Percentiles rank a stretch among this genome's conserved stretches.
Evolutionary conservation across 2,888 invertebrate genomes (phyloP).

Genomic region (Pyrochroa serraticornis): DNA sequence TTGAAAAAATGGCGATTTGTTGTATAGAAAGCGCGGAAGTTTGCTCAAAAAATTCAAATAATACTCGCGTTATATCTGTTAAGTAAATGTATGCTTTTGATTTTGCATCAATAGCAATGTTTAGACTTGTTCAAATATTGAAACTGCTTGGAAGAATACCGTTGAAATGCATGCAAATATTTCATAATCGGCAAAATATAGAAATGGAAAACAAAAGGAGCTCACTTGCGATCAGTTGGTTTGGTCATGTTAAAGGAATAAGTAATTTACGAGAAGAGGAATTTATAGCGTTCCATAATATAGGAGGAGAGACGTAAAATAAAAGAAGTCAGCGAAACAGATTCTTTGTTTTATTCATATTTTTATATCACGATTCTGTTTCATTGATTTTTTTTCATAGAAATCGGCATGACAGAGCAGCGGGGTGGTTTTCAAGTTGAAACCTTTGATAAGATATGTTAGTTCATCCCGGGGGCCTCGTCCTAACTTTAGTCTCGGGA

Average conservation of each 20-base stretch:
- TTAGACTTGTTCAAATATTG: slow-evolving; percentile 20
- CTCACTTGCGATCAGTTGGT: slow-evolving; percentile 16
- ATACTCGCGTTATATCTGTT: not conserved
- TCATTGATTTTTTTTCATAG: slow-evolving; percentile 24
- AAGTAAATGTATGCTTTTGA: slow-evolving; percentile 14
- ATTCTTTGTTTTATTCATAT: slow-evolving; percentile 25
- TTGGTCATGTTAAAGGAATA: slow-evolving; percentile 22
- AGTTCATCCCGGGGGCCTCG: slow-evolving; percentile 36
- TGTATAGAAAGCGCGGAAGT: no score
- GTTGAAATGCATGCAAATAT: slow-evolving; percentile 19
- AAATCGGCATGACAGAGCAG: slow-evolving; percentile 22
- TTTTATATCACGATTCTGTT: slow-evolving; percentile 17
- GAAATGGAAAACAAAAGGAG: slow-evolving; percentile 13
- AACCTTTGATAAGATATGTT: slow-evolving; percentile 37
- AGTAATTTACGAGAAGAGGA: slow-evolving; percentile 23
- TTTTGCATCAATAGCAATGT: slow-evolving; percentile 15
- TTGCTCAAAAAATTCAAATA: not conserved
- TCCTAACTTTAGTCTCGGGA: slow-evolving; percentile 34
- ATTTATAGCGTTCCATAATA: slow-evolving; percentile 20
- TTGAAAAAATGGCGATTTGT: no score
- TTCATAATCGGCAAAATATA: slow-evolving; percentile 9
- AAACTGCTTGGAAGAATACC: slow-evolving; percentile 12
- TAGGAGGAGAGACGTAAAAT: slow-evolving; percentile 14
- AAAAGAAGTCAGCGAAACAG: slow-evolving; percentile 11
- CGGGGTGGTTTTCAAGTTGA: slow-evolving; percentile 25